Base-by-base conservation (phyloP, 2,113 vertebrate genomes). In the Gnathonemus longibarbis region DNA sequence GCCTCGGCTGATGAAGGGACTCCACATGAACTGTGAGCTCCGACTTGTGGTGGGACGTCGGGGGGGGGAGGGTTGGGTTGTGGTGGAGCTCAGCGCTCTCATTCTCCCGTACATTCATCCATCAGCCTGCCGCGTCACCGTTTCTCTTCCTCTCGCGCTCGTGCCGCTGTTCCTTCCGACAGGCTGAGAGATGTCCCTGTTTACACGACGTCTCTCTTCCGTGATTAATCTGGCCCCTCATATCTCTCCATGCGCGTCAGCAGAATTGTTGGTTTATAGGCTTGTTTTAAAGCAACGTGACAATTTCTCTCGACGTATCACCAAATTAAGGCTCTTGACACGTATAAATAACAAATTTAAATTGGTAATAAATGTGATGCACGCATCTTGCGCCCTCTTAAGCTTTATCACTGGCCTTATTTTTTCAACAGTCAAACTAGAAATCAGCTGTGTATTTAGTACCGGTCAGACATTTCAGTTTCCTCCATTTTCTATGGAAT, bases 181-280 rank as follows among this genome's bases (percentile, higher is more conserved):
- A 88, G 91, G 62, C 91, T 48, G 91, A 94, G 92, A 91, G 89
- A 88, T 39, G 48, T 93, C 84, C 45, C 90, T 93, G 77, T 89
- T 93, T 89, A 91, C 87, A 91, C 93, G 90, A 88, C 21, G 92
- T 87, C 91, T 89, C 90, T 89, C 91, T 87, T 80, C 91, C 86
- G 87, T 94, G 92, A 94, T 95, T 93, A 94, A 95, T 95, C 92
- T 92, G 24, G 27, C 89, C 90, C 56, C 92, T 93, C 92, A 90
- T 93, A 93, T 94, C 91, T 94, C 93, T 92, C 91, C 91, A 89
- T 80, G 89, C 91, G 93, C 93, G 93, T 95, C 94, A 93, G 94
- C 94, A 92, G 91, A 93, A 91, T 89, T 45, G 42, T 92, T 93
- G 93, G 89, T 94, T 95, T 94, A 94, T 94, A 91, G 94, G 90